Percentiles rank a stretch among this genome's conserved stretches.
Evolutionary conservation across 2,113 vertebrate genomes (phyloP).

Genomic region (Epinephelus moara): DNA sequence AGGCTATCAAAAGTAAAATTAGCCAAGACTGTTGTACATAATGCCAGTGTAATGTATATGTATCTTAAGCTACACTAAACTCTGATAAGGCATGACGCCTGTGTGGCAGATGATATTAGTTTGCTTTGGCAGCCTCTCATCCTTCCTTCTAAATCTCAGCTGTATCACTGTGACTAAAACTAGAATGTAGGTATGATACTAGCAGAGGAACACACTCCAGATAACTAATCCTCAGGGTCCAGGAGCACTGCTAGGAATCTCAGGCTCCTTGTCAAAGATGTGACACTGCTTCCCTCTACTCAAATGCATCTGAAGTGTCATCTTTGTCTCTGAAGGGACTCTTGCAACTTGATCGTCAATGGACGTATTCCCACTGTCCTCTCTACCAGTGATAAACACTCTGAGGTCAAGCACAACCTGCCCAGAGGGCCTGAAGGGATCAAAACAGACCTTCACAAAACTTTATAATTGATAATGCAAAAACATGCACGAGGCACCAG

Average conservation of each 20-base stretch:
- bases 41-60: too few species aligned
- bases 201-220: constrained; percentile 5
- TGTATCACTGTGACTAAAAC: constrained; percentile 25
- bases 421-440: constrained; percentile 1
- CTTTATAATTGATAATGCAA: constrained; percentile 32
- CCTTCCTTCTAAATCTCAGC: constrained; percentile 16
- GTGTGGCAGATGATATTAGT: not conserved
- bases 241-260: constrained; percentile 48
- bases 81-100: not conserved
- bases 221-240: constrained; percentile 49
- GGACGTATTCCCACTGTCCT: constrained; percentile 19
- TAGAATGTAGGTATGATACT: constrained; percentile 59
- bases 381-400: constrained; percentile 8
- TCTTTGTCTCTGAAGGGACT: constrained; percentile 28
- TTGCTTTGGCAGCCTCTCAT: constrained; percentile 29
- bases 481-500: constrained; percentile 58
- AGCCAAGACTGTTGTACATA: too few species aligned
- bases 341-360: constrained; percentile 14
- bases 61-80: not conserved
- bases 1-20: too few species aligned
- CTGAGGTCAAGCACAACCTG: constrained; percentile 26
- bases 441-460: constrained; percentile 24
- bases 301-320: constrained; percentile 31
- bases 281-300: constrained; percentile 27
- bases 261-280: constrained; percentile 45